A percentile compares a stretch with the other conserved stretches of the same genome.
These are phyloP conservation scores for Neoniphon sammara DNA, from an alignment of 2,797 vertebrate species.

Conservation along the genomic window DNA sequence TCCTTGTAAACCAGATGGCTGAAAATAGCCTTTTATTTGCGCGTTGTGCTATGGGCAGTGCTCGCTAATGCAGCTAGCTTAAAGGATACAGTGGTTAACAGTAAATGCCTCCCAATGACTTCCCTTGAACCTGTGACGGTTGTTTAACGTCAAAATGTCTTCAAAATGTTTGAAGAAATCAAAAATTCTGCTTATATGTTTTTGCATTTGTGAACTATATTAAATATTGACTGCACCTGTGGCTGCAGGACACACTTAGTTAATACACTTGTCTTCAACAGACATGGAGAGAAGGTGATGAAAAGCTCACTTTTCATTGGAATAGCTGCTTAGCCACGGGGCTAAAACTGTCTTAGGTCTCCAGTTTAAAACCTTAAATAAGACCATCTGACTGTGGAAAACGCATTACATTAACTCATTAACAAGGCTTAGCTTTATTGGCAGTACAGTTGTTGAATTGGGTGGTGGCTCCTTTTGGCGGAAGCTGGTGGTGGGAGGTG, in stretches of 20 bases:
- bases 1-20: slow-evolving; percentile 70
- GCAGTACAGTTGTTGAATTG: slow-evolving; percentile 10
- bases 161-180: background rate
- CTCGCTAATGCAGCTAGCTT: slow-evolving; percentile 46
- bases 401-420: slow-evolving; percentile 20
- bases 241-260: slow-evolving; percentile 13
- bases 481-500: slow-evolving; percentile 2
- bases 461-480: slow-evolving; percentile 9
- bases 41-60: slow-evolving; percentile 32
- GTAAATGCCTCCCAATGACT: slow-evolving; percentile 40
- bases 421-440: slow-evolving; percentile 32
- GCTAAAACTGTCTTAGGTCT: slow-evolving; percentile 25
- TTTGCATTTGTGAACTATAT: background rate
- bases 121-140: slow-evolving; percentile 21
- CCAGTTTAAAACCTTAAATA: slow-evolving; percentile 26
- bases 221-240: background rate
- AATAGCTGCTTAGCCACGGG: slow-evolving; percentile 17
- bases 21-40: slow-evolving; percentile 76
- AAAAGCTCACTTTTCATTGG: slow-evolving; percentile 19
- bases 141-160: slow-evolving; percentile 12
- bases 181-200: too few species aligned
- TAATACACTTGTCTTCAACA: slow-evolving; percentile 21
- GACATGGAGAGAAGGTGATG: slow-evolving; percentile 7
- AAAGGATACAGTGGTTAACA: slow-evolving; percentile 41
- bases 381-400: slow-evolving; percentile 25